Evolutionary conservation across 2,113 vertebrate species (phyloP).

Genomic region (Pygoscelis adeliae): DNA sequence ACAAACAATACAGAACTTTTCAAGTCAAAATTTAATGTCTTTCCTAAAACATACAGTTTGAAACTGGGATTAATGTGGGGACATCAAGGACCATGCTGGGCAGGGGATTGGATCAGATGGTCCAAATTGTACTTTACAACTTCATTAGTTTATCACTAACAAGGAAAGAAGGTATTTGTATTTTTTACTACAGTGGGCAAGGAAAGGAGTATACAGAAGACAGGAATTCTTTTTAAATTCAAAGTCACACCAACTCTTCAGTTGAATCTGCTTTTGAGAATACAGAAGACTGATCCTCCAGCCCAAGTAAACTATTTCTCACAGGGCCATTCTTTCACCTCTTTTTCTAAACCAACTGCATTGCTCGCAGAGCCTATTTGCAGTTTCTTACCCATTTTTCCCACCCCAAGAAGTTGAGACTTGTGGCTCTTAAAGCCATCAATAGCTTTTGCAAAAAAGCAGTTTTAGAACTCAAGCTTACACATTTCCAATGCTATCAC

Average conservation of each 20-base stretch:
- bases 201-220: neutral
- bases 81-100: neutral
- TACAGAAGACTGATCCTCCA: neutral
- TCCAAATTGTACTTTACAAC: neutral
- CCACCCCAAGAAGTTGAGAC: neutral
- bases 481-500: neutral
- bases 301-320: neutral
- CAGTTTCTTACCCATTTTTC: neutral
- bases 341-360: neutral
- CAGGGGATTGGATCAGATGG: neutral
- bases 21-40: neutral
- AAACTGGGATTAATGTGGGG: neutral
- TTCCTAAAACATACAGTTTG: neutral
- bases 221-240: neutral
- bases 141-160: neutral
- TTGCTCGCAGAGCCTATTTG: neutral
- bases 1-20: neutral
- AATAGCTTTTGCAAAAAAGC: fast-evolving
- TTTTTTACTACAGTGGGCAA: neutral
- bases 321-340: neutral
- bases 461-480: neutral
- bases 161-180: neutral
- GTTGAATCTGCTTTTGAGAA: neutral
- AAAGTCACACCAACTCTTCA: neutral
- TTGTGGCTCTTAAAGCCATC: neutral